Evolutionary conservation across 2,888 invertebrate genomes (phyloP).

Genomic region (Plusia festucae): DNA sequence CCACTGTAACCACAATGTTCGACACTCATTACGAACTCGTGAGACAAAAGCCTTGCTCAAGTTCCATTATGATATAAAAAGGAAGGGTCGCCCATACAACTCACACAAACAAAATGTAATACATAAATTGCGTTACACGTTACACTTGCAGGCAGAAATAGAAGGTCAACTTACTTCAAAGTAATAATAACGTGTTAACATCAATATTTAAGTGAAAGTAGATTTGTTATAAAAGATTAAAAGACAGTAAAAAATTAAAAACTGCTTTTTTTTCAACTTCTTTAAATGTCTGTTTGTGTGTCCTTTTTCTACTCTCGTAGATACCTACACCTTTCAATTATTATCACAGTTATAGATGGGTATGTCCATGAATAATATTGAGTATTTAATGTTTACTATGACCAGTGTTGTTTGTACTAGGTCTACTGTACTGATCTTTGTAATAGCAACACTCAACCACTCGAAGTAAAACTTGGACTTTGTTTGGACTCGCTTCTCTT

Average conservation of each 20-base stretch:
- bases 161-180: conserved; percentile 11
- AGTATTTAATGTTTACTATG: not conserved
- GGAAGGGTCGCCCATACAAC: conserved; percentile 57
- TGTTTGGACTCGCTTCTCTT: conserved; percentile 44
- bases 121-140: conserved; percentile 53
- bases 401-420: not conserved
- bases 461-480: conserved; percentile 50
- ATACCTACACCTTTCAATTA: too few relatives aligned
- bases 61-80: conserved; percentile 69
- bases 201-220: not conserved
- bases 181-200: not conserved
- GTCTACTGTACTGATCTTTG: not conserved
- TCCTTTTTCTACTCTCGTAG: too few relatives aligned
- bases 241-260: too few relatives aligned
- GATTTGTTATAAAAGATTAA: not conserved
- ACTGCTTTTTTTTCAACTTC: too few relatives aligned
- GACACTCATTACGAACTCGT: conserved; percentile 66
- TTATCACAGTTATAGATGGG: too few relatives aligned
- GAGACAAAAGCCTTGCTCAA: conserved; percentile 65
- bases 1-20: conserved; percentile 14
- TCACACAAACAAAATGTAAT: conserved; percentile 50
- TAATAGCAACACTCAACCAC: conserved; percentile 18
- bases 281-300: too few relatives aligned
- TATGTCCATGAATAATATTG: too few relatives aligned
- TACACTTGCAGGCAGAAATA: not conserved